A percentile compares a stretch with the other conserved stretches of the same genome.
phyloP scores from a whole-genome alignment of 2,888 invertebrate species.

The Drosophila mulleri region DNA sequence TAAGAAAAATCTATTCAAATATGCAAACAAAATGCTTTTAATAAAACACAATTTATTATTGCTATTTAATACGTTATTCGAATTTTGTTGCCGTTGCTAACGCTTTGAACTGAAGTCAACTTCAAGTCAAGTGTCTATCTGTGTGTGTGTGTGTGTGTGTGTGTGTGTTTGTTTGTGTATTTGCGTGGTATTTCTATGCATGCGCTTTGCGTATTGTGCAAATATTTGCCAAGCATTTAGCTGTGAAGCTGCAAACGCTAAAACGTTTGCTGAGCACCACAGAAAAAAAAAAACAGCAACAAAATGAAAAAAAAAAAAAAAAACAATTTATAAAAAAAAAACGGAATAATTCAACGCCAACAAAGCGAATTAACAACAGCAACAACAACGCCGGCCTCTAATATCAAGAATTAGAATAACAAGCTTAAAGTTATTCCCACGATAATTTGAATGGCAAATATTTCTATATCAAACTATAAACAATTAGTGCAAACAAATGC shows the following conservation, averaged over 20 bases:
- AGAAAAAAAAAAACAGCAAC: conserved; percentile 17
- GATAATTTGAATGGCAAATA: conserved; percentile 77
- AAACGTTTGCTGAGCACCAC: conserved; percentile 24
- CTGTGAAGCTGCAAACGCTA: conserved; percentile 33
- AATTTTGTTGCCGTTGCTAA: conserved; percentile 7
- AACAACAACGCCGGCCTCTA: conserved; percentile 29
- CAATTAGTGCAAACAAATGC: conserved; percentile 76
- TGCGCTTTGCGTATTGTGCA: conserved; percentile 57
- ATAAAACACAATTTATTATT: conserved; percentile 1
- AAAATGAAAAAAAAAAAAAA: conserved; percentile 1
- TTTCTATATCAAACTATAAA: conserved; percentile 77
- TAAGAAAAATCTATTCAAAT: not conserved
- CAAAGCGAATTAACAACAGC: conserved; percentile 39
- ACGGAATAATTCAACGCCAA: conserved; percentile 23
- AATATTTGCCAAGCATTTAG: conserved; percentile 79
- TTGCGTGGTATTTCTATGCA: conserved; percentile 51
- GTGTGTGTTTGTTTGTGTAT: conserved; percentile 8
- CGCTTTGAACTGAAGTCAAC: conserved; percentile 12
- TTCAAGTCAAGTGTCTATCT: conserved; percentile 3
- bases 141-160: not conserved
- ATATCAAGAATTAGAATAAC: conserved; percentile 53
- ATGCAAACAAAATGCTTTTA: conserved; percentile 9
- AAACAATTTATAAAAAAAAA: not conserved
- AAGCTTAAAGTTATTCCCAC: conserved; percentile 59
- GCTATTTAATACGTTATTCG: not conserved